Conservation (phyloP, 2,113 vertebrate genomes). For the Trinectes maculatus region DNA sequence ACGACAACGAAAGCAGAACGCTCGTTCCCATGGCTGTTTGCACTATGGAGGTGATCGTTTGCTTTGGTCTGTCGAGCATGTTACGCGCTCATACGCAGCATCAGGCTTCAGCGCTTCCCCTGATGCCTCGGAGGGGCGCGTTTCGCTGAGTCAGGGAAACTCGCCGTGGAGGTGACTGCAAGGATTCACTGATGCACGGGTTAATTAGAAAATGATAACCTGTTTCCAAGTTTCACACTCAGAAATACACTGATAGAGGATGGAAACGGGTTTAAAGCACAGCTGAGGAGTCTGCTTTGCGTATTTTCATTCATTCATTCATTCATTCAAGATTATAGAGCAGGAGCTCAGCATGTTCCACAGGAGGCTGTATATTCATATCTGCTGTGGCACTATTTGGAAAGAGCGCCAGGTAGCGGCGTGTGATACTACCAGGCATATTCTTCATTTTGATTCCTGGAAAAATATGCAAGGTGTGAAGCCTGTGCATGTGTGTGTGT, state of each 20-base stretch:
- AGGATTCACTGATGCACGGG: neutral
- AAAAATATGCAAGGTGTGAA: constrained; percentile 16
- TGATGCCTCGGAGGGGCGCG: no score
- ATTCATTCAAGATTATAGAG: neutral
- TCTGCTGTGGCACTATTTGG: neutral
- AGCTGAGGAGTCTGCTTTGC: neutral
- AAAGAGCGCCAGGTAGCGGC: neutral
- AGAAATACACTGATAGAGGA: neutral
- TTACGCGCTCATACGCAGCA: no score
- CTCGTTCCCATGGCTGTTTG: neutral
- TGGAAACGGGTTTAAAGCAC: neutral
- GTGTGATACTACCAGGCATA: neutral
- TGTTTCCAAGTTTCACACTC: neutral
- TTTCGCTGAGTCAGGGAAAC: neutral
- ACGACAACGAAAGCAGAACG: constrained; percentile 19
- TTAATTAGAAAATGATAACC: neutral
- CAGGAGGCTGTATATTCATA: neutral
- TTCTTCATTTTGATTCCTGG: constrained; percentile 6
- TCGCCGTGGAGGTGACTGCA: constrained; percentile 21
- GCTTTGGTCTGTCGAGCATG: neutral
- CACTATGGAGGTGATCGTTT: neutral
- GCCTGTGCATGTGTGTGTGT: no score
- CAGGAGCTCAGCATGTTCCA: no score
- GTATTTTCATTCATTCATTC: neutral
- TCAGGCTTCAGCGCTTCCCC: no score